Percentiles rank a stretch among this genome's conserved stretches.
These are phyloP conservation scores for Drosophila pseudoananassae DNA, from an alignment of 1,140 invertebrate species.

Conservation along the genomic window DNA sequence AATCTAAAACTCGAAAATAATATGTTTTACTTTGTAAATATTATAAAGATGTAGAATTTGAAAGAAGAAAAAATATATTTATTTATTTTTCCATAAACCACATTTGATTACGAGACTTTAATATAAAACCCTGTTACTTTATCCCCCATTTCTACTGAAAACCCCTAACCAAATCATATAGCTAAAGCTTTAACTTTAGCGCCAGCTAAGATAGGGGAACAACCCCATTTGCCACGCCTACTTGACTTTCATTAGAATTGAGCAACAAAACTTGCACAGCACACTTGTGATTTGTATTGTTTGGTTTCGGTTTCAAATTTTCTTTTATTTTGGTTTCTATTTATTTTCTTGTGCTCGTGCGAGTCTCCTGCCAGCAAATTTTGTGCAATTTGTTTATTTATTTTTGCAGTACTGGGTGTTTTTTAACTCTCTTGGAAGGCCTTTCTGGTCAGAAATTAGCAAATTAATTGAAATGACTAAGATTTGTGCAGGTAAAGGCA, in stretches of 20 bases:
- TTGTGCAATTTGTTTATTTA: constrained; percentile 42
- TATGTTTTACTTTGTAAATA: too few relatives aligned
- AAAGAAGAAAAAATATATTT: too few relatives aligned
- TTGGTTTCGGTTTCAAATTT: constrained; percentile 2
- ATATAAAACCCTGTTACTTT: background rate
- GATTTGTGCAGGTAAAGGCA: too few relatives aligned
- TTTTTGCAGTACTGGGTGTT: constrained; percentile 15
- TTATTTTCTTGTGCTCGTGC: background rate
- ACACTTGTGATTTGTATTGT: constrained; percentile 10
- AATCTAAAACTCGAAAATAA: too few relatives aligned
- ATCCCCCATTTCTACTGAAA: background rate
- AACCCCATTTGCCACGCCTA: constrained; percentile 32
- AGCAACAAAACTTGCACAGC: constrained; percentile 35
- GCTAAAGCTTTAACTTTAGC: background rate
- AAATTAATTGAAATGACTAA: too few relatives aligned
- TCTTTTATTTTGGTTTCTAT: background rate
- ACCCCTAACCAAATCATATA: background rate
- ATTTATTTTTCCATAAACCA: too few relatives aligned
- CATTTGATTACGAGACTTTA: too few relatives aligned
- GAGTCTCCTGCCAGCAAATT: constrained; percentile 8
- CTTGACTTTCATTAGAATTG: constrained; percentile 44
- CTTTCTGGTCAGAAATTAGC: too few relatives aligned
- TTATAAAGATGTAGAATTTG: too few relatives aligned
- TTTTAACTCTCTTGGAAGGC: background rate
- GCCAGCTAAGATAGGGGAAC: background rate